Percentiles rank a stretch among this genome's conserved stretches.
phyloP scores from a whole-genome alignment of 2,113 vertebrate genomes.

The Phylloscopus trochilus region DNA sequence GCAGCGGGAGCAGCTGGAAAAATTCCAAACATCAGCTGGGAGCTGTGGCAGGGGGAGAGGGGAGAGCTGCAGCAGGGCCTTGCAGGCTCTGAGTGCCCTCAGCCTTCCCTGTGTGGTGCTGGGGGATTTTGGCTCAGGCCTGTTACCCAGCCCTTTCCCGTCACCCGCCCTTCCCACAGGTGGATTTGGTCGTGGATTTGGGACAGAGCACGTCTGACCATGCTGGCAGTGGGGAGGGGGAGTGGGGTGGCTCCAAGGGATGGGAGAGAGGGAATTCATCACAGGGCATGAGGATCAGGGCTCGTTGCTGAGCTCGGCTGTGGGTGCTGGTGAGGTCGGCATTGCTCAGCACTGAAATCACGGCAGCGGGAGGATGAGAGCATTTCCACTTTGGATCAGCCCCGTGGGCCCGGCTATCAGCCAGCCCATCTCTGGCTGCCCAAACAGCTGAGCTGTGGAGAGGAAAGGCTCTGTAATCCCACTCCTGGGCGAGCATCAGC shows the following conservation, averaged over 20 bases:
- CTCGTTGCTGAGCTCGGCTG: fast-evolving
- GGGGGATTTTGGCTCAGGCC: neutral
- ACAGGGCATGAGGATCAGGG: fast-evolving
- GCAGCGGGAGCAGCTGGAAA: neutral
- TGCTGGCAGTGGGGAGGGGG: fast-evolving
- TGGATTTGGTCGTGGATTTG: neutral
- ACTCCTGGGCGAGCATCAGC: neutral
- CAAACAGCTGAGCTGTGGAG: neutral
- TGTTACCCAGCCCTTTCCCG: fast-evolving
- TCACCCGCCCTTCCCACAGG: fast-evolving
- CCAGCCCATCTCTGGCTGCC: neutral
- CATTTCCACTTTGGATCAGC: neutral
- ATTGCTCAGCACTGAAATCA: neutral
- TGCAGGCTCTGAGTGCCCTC: neutral
- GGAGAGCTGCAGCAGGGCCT: neutral
- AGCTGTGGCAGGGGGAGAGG: neutral
- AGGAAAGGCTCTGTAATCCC: neutral
- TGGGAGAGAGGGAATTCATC: too few species aligned
- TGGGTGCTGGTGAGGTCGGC: neutral
- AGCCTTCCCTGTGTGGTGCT: too few species aligned
- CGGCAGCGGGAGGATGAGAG: neutral
- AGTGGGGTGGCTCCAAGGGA: fast-evolving
- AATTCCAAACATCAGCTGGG: neutral
- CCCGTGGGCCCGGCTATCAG: neutral
- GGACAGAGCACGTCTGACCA: fast-evolving